Conservation (phyloP, 2,888 invertebrate genomes). For the Callyntrura sp. region DNA sequence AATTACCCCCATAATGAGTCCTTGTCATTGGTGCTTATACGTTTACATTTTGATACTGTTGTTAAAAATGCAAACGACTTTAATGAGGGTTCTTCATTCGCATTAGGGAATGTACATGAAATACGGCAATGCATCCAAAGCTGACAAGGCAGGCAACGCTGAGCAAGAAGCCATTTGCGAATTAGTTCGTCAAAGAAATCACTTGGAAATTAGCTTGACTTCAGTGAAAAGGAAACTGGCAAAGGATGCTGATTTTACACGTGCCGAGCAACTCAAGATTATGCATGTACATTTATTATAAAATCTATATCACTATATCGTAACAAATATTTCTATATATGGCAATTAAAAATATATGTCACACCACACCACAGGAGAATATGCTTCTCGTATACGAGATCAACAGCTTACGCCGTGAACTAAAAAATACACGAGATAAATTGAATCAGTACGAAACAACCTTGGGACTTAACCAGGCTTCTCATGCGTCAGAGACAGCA, state of each 20-base stretch:
- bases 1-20: too few species aligned
- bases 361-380: slow-evolving; percentile 90
- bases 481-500: slow-evolving; percentile 80
- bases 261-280: slow-evolving; percentile 88
- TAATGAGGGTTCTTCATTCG: too few species aligned
- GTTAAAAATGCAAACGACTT: too few species aligned
- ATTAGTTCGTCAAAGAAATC: slow-evolving; percentile 92
- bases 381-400: slow-evolving; percentile 91
- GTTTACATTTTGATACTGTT: too few species aligned
- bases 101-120: slow-evolving; percentile 81
- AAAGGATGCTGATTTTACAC: slow-evolving; percentile 86
- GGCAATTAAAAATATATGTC: too few species aligned
- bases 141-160: slow-evolving; percentile 79
- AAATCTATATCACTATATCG: not conserved
- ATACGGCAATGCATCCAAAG: slow-evolving; percentile 82
- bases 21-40: too few species aligned
- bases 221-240: slow-evolving; percentile 86
- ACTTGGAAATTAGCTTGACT: slow-evolving; percentile 90
- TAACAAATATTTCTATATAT: not conserved
- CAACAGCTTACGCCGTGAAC: slow-evolving; percentile 90
- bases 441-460: slow-evolving; percentile 91
- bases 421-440: slow-evolving; percentile 89
- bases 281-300: slow-evolving; percentile 89
- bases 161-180: slow-evolving; percentile 84
- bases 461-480: slow-evolving; percentile 87